These are phyloP conservation scores for Trisateles emortualis DNA, from an alignment of 2,888 invertebrate genomes.

Conservation along the genomic window DNA sequence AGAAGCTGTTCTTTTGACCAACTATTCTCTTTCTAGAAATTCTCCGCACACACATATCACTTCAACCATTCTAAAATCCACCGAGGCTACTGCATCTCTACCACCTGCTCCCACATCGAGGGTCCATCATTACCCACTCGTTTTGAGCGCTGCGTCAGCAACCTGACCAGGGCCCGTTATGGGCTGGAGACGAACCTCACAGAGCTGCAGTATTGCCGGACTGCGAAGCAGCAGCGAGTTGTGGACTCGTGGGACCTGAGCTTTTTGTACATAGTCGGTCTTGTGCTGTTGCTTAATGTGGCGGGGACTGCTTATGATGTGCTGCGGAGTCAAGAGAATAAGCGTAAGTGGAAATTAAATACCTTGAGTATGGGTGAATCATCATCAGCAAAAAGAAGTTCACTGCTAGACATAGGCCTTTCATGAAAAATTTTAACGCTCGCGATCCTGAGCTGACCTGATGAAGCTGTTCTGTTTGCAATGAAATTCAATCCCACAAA, in stretches of 20 bases:
- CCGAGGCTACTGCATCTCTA: constrained; percentile 63
- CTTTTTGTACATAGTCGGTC: constrained; percentile 42
- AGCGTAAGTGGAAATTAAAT: constrained; percentile 44
- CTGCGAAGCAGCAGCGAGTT: not conserved
- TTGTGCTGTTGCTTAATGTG: constrained; percentile 51
- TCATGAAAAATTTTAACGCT: no score
- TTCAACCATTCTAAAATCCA: constrained; percentile 68
- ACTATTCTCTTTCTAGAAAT: constrained; percentile 50
- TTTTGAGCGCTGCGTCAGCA: constrained; percentile 59
- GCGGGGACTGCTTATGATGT: constrained; percentile 63
- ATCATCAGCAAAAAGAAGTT: no score
- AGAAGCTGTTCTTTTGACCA: no score
- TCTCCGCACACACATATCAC: constrained; percentile 54
- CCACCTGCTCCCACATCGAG: constrained; percentile 49
- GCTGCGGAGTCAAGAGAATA: constrained; percentile 30
- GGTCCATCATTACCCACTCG: constrained; percentile 27
- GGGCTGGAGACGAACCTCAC: constrained; percentile 54
- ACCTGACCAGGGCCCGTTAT: constrained; percentile 39
- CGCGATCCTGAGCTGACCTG: no score
- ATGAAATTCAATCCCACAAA: no score
- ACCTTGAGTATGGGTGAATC: no score
- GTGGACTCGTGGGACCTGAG: constrained; percentile 41
- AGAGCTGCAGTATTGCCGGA: constrained; percentile 53
- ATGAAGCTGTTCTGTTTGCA: no score
- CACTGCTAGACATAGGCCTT: no score